Percentiles rank a stretch among this genome's conserved stretches.
Evolutionary conservation across 1,140 invertebrate genomes (phyloP).

Genomic region (Pseudomyrmex flavicornis): DNA sequence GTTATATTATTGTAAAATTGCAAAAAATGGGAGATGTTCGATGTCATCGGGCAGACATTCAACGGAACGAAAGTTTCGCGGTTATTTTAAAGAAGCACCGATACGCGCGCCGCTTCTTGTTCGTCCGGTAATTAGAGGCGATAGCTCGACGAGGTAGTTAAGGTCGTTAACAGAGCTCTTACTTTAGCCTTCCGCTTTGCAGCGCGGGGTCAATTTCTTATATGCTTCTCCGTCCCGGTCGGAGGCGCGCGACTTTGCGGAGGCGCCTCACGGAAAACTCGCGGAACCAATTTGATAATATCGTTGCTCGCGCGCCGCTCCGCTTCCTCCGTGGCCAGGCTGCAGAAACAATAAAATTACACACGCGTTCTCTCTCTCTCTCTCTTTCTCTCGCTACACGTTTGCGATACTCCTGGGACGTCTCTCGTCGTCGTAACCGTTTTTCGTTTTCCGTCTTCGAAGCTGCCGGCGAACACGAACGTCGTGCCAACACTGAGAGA

Average conservation of each 20-base stretch:
- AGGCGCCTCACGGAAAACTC: constrained; percentile 48
- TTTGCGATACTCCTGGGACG: constrained; percentile 37
- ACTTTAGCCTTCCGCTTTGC: constrained; percentile 41
- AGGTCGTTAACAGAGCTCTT: constrained; percentile 55
- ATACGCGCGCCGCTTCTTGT: constrained; percentile 25
- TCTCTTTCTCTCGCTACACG: neutral
- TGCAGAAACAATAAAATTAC: constrained; percentile 50
- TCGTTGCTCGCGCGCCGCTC: constrained; percentile 35
- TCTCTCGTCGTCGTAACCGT: constrained; percentile 29
- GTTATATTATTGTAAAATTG: neutral
- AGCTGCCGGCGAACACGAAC: constrained; percentile 23
- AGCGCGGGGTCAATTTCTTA: constrained; percentile 57
- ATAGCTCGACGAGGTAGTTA: constrained; percentile 68
- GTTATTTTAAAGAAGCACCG: constrained; percentile 21
- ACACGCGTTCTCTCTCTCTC: neutral
- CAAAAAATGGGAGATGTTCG: too few species aligned
- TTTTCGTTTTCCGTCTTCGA: constrained; percentile 29
- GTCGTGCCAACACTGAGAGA: constrained; percentile 39
- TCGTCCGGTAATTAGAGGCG: constrained; percentile 49
- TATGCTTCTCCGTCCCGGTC: constrained; percentile 26
- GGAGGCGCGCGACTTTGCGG: neutral
- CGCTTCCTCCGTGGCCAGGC: neutral
- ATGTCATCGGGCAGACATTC: too few species aligned
- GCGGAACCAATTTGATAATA: constrained; percentile 67
- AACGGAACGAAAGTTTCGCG: constrained; percentile 19